A percentile compares a stretch with the other conserved stretches of the same genome.
These are phyloP conservation scores for Lepidotrigona ventralis DNA, from an alignment of 1,140 invertebrate species.

Conservation along the genomic window DNA sequence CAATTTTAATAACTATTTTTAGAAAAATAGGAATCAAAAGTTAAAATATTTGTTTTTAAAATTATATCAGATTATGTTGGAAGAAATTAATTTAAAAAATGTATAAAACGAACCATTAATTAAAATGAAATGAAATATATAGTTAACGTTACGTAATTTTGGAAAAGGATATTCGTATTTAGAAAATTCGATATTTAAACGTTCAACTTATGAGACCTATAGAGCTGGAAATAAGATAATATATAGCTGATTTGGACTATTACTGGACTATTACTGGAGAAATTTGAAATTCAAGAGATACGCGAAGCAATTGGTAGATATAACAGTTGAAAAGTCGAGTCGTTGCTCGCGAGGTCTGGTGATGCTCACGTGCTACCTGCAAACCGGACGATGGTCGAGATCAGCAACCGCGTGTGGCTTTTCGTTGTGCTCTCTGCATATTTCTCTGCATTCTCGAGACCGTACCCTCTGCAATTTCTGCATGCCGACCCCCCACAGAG, in stretches of 20 bases:
- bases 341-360: constrained; percentile 71
- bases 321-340: constrained; percentile 48
- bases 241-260: constrained; percentile 14
- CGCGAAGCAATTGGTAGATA: constrained; percentile 33
- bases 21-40: background rate
- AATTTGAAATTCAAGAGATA: constrained; percentile 22
- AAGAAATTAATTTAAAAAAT: background rate
- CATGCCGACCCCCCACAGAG: constrained; percentile 55
- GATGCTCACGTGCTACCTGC: constrained; percentile 67
- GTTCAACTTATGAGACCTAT: constrained; percentile 35
- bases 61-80: background rate
- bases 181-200: constrained; percentile 2
- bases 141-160: background rate
- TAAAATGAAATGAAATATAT: background rate
- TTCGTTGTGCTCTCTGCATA: constrained; percentile 55
- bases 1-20: background rate
- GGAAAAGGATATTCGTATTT: background rate
- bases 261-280: constrained; percentile 7
- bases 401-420: constrained; percentile 52
- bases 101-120: background rate
- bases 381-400: constrained; percentile 50
- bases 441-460: constrained; percentile 32
- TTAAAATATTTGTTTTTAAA: background rate
- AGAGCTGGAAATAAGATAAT: constrained; percentile 28
- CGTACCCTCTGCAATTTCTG: constrained; percentile 55